Conservation (phyloP, 2,113 vertebrate genomes). For the Rhynchopsitta pachyrhyncha region DNA sequence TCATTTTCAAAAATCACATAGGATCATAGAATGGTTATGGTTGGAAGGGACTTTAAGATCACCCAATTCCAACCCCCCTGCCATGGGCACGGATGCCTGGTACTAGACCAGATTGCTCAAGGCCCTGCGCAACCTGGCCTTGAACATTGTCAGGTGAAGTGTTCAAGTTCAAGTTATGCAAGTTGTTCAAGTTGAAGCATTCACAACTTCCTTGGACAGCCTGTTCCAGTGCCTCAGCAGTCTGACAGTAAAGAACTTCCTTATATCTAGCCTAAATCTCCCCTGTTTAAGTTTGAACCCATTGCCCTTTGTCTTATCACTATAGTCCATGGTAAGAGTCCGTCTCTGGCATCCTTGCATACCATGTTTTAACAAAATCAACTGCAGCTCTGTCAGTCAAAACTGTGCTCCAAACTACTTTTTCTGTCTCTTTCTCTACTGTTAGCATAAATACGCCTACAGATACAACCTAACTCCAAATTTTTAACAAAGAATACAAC, state of each 20-base stretch:
- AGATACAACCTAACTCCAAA: neutral
- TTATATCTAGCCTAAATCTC: neutral
- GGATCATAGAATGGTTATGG: neutral
- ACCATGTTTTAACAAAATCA: neutral
- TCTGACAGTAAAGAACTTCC: neutral
- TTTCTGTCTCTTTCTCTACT: neutral
- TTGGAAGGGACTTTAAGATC: neutral
- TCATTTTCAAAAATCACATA: neutral
- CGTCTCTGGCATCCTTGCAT: neutral
- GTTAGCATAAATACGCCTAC: neutral
- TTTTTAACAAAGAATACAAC: neutral
- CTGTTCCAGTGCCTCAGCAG: neutral
- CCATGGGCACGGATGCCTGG: neutral
- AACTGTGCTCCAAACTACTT: neutral
- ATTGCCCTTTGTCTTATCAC: neutral
- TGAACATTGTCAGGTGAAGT: neutral
- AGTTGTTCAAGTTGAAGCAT: neutral
- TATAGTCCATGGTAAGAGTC: neutral
- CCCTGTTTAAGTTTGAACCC: neutral
- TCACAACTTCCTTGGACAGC: neutral
- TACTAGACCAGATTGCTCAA: neutral
- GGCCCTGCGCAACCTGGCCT: neutral
- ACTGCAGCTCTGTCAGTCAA: neutral
- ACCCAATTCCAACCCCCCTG: neutral
- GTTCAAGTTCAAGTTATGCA: neutral